phyloP scores from a whole-genome alignment of 2,888 invertebrate species.

The Ochropleura plecta region DNA sequence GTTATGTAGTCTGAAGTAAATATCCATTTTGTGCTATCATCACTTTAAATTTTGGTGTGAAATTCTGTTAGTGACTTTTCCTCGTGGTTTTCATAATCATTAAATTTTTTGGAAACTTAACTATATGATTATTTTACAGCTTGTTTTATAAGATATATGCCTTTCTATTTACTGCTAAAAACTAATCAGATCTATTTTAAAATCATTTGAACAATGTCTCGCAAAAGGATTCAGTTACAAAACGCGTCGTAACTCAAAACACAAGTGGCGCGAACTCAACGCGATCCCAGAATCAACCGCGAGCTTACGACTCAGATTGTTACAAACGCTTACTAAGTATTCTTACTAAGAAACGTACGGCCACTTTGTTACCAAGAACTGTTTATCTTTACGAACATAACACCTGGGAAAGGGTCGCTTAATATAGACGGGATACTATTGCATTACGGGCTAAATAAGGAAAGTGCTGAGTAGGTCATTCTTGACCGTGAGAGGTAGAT shows the following conservation, averaged over 20 bases:
- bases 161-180: background rate
- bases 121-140: background rate
- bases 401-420: slow-evolving; percentile 74
- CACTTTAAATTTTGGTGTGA: slow-evolving; percentile 9
- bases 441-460: slow-evolving; percentile 45
- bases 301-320: slow-evolving; percentile 53
- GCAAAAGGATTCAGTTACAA: slow-evolving; percentile 38
- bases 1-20: slow-evolving; percentile 66
- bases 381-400: slow-evolving; percentile 80
- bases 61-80: background rate
- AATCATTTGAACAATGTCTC: slow-evolving; percentile 32
- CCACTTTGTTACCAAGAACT: slow-evolving; percentile 71
- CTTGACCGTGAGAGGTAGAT: slow-evolving; percentile 35
- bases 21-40: slow-evolving; percentile 67
- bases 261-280: slow-evolving; percentile 48
- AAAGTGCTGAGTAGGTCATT: slow-evolving; percentile 43
- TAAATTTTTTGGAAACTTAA: background rate
- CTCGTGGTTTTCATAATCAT: background rate
- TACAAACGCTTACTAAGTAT: slow-evolving; percentile 74
- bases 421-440: slow-evolving; percentile 55
- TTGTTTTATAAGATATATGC: background rate
- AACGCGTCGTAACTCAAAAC: slow-evolving; percentile 50
- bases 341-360: slow-evolving; percentile 64
- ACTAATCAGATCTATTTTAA: slow-evolving; percentile 6
- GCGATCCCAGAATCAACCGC: slow-evolving; percentile 56